Evolutionary conservation across 2,888 invertebrate genomes (phyloP).

Genomic region (Melitaea athalia): DNA sequence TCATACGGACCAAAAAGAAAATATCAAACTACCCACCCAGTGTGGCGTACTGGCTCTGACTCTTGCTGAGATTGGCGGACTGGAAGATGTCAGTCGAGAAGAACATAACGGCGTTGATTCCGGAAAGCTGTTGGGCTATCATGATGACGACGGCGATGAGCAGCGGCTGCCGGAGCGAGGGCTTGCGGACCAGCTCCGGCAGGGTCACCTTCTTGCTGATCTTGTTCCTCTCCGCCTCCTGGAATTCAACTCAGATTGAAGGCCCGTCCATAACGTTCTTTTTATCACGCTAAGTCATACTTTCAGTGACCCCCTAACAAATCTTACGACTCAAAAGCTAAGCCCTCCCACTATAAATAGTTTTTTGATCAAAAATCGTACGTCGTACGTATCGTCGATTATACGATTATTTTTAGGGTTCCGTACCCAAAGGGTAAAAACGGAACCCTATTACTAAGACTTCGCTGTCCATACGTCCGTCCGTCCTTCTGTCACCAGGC

Average conservation of each 20-base stretch:
- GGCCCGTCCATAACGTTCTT: too few relatives aligned
- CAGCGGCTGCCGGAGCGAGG: conserved; percentile 88
- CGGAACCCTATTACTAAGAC: too few relatives aligned
- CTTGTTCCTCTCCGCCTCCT: conserved; percentile 83
- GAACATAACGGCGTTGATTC: conserved; percentile 94
- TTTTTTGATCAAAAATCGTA: too few relatives aligned
- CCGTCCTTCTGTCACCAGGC: too few relatives aligned
- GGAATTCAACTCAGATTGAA: conserved; percentile 13
- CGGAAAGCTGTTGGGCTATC: conserved; percentile 94
- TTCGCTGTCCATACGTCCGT: too few relatives aligned
- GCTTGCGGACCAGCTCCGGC: conserved; percentile 87
- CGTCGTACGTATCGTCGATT: too few relatives aligned
- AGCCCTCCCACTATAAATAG: too few relatives aligned
- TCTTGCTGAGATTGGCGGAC: conserved; percentile 83
- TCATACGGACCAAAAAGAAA: not conserved
- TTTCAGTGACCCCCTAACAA: too few relatives aligned
- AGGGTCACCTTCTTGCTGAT: conserved; percentile 83
- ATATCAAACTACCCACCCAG: conserved; percentile 68
- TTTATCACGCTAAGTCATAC: too few relatives aligned
- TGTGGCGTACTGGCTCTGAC: conserved; percentile 89
- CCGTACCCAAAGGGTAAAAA: too few relatives aligned
- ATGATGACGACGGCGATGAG: conserved; percentile 91
- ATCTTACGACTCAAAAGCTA: too few relatives aligned
- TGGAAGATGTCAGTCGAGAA: conserved; percentile 92
- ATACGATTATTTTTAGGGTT: too few relatives aligned